Evolutionary conservation across 2,888 invertebrate genomes (phyloP).

Genomic region (Eudemis profundana): DNA sequence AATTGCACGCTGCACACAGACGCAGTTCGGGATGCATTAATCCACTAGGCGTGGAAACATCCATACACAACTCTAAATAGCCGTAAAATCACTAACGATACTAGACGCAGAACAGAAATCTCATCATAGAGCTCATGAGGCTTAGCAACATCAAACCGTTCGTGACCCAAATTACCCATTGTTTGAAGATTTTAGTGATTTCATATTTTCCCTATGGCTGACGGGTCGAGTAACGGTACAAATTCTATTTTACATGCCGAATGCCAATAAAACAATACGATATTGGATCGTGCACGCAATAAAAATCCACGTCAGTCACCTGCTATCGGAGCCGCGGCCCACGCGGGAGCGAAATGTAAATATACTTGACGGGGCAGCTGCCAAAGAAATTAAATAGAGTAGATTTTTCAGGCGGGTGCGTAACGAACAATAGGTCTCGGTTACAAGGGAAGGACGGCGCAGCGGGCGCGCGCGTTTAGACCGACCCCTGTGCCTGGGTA

Average conservation of each 20-base stretch:
- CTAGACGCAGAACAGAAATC: conserved; percentile 19
- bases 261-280: conserved; percentile 77
- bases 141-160: conserved; percentile 20
- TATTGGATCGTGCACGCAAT: conserved; percentile 72
- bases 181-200: conserved; percentile 31
- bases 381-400: conserved; percentile 82
- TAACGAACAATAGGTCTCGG: conserved; percentile 76
- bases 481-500: conserved; percentile 14
- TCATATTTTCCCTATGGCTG: conserved; percentile 31
- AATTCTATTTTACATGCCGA: conserved; percentile 67
- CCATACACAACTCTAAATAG: conserved; percentile 33
- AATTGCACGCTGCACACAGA: conserved; percentile 20
- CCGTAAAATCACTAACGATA: conserved; percentile 23
- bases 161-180: conserved; percentile 24
- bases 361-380: conserved; percentile 75
- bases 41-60: conserved; percentile 11
- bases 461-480: conserved; percentile 52
- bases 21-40: conserved; percentile 31
- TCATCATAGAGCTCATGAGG: conserved; percentile 32
- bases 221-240: conserved; percentile 57
- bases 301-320: conserved; percentile 78
- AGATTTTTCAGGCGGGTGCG: conserved; percentile 76
- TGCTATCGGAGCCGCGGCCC: conserved; percentile 71
- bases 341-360: conserved; percentile 76
- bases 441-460: conserved; percentile 71